Evolutionary conservation across 2,888 invertebrate species (phyloP), one percentile per base, ranked within the genome.

Genomic region (Venustoraphidia nigricollis): DNA sequence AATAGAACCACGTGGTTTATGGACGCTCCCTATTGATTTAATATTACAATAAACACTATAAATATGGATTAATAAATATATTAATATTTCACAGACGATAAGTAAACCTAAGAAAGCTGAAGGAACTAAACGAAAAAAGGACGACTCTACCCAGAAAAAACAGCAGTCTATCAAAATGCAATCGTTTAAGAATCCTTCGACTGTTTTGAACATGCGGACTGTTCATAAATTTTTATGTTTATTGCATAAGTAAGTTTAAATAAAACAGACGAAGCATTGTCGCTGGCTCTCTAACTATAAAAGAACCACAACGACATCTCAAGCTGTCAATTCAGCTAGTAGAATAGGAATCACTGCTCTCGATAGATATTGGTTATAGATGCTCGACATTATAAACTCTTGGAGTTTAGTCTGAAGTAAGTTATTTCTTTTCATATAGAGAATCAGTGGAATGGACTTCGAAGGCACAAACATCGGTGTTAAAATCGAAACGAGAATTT

Each of bases 371-470:
- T 27, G 27, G 1, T 27, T 27, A 27, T 3, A 6, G 6, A 27
- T 6, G 27, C 27, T 27, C 27, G 6, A 6, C 27, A 27, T 6
- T 6, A 5, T 27, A 27, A 8, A 34, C 17, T 37, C 34, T 35
- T 10, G 3, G 1, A 13, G 27, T 5, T 39, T 42, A 27, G 14
- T 6, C 27, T 27, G 3, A 27, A 27, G 6, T 27, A 27, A 27
- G 27, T 27, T 27, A 27, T 27, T 27, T 27, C 27, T 5, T 27
- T 27, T 46, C 66, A 68, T 69, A 52, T 57, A 75, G 77, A 42
- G 70, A 73, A 42, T 63, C 69, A 2, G 69, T 77, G 0, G 41
- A 67, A 0, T 81, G 78, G 78, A 66, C 72, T 1, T 66, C 71
- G 0, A 44, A 62, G 2, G 70, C 72, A 11, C 71, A 77, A 51